Base-by-base conservation (phyloP, 2,888 invertebrate genomes). In the Stegana nigrithorax region DNA sequence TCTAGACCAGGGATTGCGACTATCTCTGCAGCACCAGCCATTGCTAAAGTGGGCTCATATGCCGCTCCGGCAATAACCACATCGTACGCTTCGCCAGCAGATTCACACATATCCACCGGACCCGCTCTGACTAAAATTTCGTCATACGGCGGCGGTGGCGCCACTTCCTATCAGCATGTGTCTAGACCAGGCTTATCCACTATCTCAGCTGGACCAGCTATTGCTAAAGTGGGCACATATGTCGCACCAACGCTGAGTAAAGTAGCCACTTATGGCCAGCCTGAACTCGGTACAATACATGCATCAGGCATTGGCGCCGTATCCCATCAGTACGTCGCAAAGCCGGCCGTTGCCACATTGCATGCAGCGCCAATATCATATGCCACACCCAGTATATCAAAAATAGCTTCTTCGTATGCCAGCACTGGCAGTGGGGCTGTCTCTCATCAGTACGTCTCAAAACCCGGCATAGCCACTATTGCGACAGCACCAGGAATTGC, bases 261-360 rank as follows among this genome's bases (percentile, higher is more conserved):
- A 29, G 60, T 71, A 0, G 62, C 63, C n/a, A 58, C 60, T 2
- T 39, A 59, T 2, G 44, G 62, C 50, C 65, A 64, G 25, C 6
- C 29, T 7, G 29, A 6, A 7, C 29, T 10, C 6, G 62, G 51
- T 26, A 39, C 39, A 65, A 12, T 64, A 57, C 39, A 44, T 12
- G 57, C 64, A 23, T 63, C 32, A 19, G 62, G 42, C 14, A 62
- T 69, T 7, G 70, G 71, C 17, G 68, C 73, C 2, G 57, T 72
- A 12, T 73, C 80, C 0, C 75, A 75, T 66, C 78, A 77, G 55
- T 71, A 72, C 19, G 63, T 77, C 0, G 73, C 80, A 2, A 73
- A 72, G 55, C 75, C 74, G 0, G 67, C 87, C 1, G 87, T 87
- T 1, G 86, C 87, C 1, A 85, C 57, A 1, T 51, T 47, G n/a